Evolutionary conservation across 2,797 vertebrate genomes (phyloP).

Genomic region (Passerculus sandwichensis): DNA sequence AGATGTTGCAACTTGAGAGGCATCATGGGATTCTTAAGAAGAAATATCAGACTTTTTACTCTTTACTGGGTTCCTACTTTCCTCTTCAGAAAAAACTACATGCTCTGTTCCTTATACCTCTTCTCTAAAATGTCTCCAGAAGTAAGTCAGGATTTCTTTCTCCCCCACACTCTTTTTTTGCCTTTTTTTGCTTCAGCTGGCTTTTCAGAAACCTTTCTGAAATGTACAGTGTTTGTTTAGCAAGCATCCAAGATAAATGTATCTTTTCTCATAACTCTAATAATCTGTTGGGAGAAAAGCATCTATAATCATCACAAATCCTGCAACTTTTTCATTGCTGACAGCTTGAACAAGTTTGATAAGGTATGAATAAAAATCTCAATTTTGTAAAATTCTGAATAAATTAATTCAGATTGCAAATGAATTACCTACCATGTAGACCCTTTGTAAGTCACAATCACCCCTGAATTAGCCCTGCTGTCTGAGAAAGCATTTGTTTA

Average conservation of each 20-base stretch:
- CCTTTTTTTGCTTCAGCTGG: neutral
- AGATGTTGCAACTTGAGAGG: neutral
- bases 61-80: neutral
- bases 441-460: neutral
- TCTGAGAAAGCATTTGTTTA: neutral
- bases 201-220: neutral
- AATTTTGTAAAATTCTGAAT: neutral
- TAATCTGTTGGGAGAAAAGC: neutral
- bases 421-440: neutral
- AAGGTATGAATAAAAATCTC: neutral
- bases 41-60: neutral
- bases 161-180: fast-evolving
- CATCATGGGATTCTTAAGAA: neutral
- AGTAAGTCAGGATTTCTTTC: neutral
- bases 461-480: neutral
- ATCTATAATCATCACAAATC: neutral
- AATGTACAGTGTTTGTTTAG: neutral
- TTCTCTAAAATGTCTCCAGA: neutral
- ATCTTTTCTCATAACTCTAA: neutral
- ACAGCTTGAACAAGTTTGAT: neutral
- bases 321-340: neutral
- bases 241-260: neutral
- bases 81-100: neutral
- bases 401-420: neutral
- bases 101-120: neutral